Base-by-base conservation (phyloP, 64 coral and sea anemone species). In the Trachythela sp. region DNA sequence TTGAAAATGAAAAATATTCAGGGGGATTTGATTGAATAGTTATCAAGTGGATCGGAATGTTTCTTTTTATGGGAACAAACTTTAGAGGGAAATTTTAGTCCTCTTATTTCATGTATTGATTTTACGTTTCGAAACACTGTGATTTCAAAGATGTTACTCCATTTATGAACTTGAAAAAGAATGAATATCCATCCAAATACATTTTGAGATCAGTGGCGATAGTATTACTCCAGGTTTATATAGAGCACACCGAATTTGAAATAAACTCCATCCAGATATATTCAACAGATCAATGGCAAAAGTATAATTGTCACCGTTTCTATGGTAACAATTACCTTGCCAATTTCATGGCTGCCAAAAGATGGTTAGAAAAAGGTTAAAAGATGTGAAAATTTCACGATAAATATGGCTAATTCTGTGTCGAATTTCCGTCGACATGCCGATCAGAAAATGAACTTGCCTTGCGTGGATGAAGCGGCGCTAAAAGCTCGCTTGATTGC, bases 401-500 rank as follows among this genome's bases (percentile, higher is more conserved):
- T 14, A 27, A 72, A 0, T 31, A 72, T 72, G 68, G 24, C 68
- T 1, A 72, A 72, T 29, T 72, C 68, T 26, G 0, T 72, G 33
- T 72, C 68, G 26, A 22, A 80, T 36, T 37, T 35, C 35, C 34
- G 34, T 80, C 27, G 75, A 34, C 75, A 36, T 30, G 30, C 0
- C 3, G 75, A 80, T 29, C 27, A 80, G 20, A 80, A 39, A 80
- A 80, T 80, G 20, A 39, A 80, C 6, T 80, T 99, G 84, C 93
- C 96, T 64, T 93, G 93, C 34, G 91, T 99, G 36, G 96, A 99
- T 89, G 91, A 99, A 52, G 94, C 92, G 48, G 92, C 94, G 77
- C 91, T 99, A 32, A 88, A 91, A 91, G 88, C 96, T 70, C 92
- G 96, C 29, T 93, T 99, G 42, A 91, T 94, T 87, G 94, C 93